Evolutionary conservation across 2,888 invertebrate genomes (phyloP).

Genomic region (Andrena minutula): DNA sequence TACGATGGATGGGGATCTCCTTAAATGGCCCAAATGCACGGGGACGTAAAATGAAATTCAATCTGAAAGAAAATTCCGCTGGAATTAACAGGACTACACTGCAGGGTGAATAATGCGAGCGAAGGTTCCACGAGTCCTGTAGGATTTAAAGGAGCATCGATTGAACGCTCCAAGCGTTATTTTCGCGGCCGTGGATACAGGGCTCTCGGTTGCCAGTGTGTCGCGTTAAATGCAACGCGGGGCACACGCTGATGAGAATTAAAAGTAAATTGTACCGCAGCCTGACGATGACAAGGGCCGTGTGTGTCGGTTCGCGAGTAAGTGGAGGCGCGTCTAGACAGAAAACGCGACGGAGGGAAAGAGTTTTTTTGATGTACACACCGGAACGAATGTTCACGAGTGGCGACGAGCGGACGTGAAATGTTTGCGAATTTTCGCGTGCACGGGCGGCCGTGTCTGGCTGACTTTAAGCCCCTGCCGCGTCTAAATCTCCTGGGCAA

Average conservation of each 20-base stretch:
- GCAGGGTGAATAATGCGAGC: neutral
- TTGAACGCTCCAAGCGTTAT: conserved; percentile 3
- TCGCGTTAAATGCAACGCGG: conserved; percentile 19
- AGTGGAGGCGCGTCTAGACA: conserved; percentile 57
- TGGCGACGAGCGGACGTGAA: conserved; percentile 2
- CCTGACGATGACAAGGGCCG: conserved; percentile 32
- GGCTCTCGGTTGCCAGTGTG: neutral
- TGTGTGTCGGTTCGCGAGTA: conserved; percentile 49
- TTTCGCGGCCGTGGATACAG: neutral
- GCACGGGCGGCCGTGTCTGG: neutral
- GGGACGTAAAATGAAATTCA: neutral
- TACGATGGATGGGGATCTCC: neutral
- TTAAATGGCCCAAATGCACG: neutral
- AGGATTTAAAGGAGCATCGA: neutral
- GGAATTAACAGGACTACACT: neutral
- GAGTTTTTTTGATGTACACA: conserved; percentile 42
- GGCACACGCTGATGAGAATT: conserved; percentile 42
- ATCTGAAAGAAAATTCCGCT: neutral
- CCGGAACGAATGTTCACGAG: conserved; percentile 29
- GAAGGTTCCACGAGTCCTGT: neutral
- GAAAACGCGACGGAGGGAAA: conserved; percentile 49
- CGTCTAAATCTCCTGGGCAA: neutral
- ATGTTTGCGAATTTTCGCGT: conserved; percentile 42
- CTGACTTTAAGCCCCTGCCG: neutral
- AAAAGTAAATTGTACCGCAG: conserved; percentile 47